These are phyloP conservation scores for Aelia acuminata DNA, from an alignment of 2,888 invertebrate genomes.

Conservation along the genomic window DNA sequence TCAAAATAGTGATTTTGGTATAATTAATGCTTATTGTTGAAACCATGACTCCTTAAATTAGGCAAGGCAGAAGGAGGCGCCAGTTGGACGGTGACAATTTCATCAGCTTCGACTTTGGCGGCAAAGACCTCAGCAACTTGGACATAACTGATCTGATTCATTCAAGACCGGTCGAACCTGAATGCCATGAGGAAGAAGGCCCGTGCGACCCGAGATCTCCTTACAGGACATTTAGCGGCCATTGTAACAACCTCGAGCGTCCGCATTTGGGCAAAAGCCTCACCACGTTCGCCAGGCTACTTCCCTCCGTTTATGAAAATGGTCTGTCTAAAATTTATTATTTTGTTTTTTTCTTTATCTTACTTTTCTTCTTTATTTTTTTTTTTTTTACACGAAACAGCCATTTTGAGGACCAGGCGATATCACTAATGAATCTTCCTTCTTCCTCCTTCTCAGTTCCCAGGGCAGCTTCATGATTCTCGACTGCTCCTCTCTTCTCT, in stretches of 20 bases:
- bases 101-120: constrained; percentile 72
- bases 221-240: constrained; percentile 81
- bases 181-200: constrained; percentile 73
- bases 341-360: neutral
- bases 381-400: no score
- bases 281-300: constrained; percentile 85
- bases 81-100: constrained; percentile 77
- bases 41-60: neutral
- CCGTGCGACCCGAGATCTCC: constrained; percentile 72
- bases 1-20: neutral
- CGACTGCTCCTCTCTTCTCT: no score
- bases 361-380: neutral
- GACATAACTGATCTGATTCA: constrained; percentile 81
- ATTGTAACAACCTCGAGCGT: constrained; percentile 89
- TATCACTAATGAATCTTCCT: no score
- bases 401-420: no score
- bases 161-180: constrained; percentile 72
- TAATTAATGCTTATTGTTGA: neutral
- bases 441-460: no score
- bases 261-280: constrained; percentile 87
- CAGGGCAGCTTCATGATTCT: no score
- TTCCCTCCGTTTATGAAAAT: constrained; percentile 91
- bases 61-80: constrained; percentile 77
- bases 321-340: constrained; percentile 70
- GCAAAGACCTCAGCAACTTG: constrained; percentile 81